Conservation (phyloP, 2,888 invertebrate genomes). For the Acleris sparsana region DNA sequence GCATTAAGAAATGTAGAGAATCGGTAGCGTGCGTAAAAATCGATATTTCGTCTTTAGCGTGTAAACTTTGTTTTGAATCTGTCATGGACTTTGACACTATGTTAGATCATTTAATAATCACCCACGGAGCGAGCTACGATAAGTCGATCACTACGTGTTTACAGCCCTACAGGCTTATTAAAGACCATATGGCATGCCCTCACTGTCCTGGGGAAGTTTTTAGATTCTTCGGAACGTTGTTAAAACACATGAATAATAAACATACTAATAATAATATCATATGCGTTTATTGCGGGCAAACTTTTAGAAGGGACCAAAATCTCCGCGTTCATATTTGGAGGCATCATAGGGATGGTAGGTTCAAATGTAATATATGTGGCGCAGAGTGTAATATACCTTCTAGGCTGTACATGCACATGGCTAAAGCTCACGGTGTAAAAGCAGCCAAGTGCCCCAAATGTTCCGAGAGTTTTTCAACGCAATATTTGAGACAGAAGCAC, state of each 20-base stretch:
- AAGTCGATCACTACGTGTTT: constrained; percentile 71
- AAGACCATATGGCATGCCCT: constrained; percentile 74
- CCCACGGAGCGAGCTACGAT: constrained; percentile 72
- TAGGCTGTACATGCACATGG: constrained; percentile 77
- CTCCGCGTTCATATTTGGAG: constrained; percentile 75
- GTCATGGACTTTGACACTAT: constrained; percentile 63
- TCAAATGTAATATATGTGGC: constrained; percentile 70
- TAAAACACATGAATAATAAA: constrained; percentile 74
- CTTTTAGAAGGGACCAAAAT: constrained; percentile 74
- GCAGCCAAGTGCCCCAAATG: constrained; percentile 76
- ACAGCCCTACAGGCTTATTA: constrained; percentile 69
- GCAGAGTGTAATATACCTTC: constrained; percentile 75
- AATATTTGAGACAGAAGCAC: constrained; percentile 80
- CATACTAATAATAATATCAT: constrained; percentile 77
- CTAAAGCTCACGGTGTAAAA: constrained; percentile 70
- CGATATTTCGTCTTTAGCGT: constrained; percentile 68
- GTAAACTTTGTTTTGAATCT: constrained; percentile 72
- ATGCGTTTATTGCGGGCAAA: constrained; percentile 75
- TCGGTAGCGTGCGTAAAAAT: constrained; percentile 77
- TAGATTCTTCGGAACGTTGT: constrained; percentile 71
- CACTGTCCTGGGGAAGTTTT: constrained; percentile 69
- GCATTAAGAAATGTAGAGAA: constrained; percentile 73
- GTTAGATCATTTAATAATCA: constrained; percentile 68
- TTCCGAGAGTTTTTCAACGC: constrained; percentile 75
- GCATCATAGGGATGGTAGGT: constrained; percentile 71